Evolutionary conservation across 2,113 vertebrate species (phyloP), one percentile per base, ranked within the genome.

Genomic region (Rynchops niger): DNA sequence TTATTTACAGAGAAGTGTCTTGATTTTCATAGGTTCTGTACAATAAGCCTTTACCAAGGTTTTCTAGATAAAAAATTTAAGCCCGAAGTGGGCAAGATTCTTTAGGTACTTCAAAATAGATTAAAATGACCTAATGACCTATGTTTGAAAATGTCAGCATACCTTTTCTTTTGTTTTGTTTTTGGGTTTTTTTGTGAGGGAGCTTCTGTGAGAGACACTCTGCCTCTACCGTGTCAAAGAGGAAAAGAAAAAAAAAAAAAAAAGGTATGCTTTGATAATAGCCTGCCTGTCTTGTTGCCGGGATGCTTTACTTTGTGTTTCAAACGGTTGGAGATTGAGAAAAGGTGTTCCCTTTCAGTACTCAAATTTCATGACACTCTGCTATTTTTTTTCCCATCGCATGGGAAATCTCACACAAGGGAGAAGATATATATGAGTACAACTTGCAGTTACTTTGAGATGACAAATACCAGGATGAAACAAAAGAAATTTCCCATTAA

Each of bases 401-500:
- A 67, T 59, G 72, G 91, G 94, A 96, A 95, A 93, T 88, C 65
- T 69, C 74, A 73, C 84, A 84, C 92, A 82, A 80, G 86, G 77
- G 83, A 97, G 81, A 91, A 32, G 40, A 78, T 80, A 90, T 70
- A 81, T 96, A 86, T 25, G 77, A 86, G 53, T 52, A 70, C 65
- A 83, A 67, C 83, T 73, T 86, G 55, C 76, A 93, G 82, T 90
- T 91, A 67, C 79, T 82, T 90, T 1, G 3, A 74, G 86, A 97
- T 93, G 95, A 97, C 76, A 96, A 98, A 95, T 97, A 62, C 36
- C 50, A 82, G 45, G 45, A 84, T 80, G 90, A 95, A 97, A 96
- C 62, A 96, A 87, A 95, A 96, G 79, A 97, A 95, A 94, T 92
- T 95, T 95, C 72, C 79, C 86, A 95, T 92, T 95, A 97, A 97